Conservation (phyloP, 2,113 vertebrate genomes). For the Hymenochirus boettgeri region DNA sequence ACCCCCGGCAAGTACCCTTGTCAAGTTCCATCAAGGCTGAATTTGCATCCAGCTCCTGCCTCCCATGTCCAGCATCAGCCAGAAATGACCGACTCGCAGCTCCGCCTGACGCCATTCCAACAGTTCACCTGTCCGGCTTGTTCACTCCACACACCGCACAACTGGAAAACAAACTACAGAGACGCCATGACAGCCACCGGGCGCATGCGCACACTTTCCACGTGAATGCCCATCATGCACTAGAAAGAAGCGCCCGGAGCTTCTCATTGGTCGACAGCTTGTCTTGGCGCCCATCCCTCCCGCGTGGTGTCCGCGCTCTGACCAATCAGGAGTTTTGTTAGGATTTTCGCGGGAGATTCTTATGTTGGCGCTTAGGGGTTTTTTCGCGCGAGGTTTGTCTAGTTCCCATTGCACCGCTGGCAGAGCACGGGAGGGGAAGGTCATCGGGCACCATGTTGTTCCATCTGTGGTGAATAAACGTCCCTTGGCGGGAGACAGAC, state of each 20-base stretch:
- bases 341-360: slow-evolving; percentile 60
- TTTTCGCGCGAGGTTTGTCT: slow-evolving; percentile 44
- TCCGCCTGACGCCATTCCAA: slow-evolving; percentile 69
- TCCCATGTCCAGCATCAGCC: slow-evolving; percentile 84
- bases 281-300: not conserved
- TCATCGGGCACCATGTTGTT: slow-evolving; percentile 55
- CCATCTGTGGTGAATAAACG: slow-evolving; percentile 54
- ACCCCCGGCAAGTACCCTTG: slow-evolving; percentile 74
- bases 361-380: slow-evolving; percentile 49
- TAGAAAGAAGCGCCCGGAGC: too few relatives aligned
- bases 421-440: too few relatives aligned
- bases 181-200: fast-evolving
- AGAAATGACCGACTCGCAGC: slow-evolving; percentile 74
- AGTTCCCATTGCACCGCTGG: slow-evolving; percentile 1
- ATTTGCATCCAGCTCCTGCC: slow-evolving; percentile 93
- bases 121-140: too few relatives aligned
- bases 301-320: not conserved
- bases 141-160: too few relatives aligned
- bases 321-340: slow-evolving; percentile 35
- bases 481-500: slow-evolving; percentile 37
- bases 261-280: not conserved
- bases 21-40: slow-evolving; percentile 96
- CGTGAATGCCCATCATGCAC: too few relatives aligned
- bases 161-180: not conserved
- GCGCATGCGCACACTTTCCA: slow-evolving; percentile 19